phyloP scores from a whole-genome alignment of 2,797 vertebrate genomes.

The Mionectes olivaceus region DNA sequence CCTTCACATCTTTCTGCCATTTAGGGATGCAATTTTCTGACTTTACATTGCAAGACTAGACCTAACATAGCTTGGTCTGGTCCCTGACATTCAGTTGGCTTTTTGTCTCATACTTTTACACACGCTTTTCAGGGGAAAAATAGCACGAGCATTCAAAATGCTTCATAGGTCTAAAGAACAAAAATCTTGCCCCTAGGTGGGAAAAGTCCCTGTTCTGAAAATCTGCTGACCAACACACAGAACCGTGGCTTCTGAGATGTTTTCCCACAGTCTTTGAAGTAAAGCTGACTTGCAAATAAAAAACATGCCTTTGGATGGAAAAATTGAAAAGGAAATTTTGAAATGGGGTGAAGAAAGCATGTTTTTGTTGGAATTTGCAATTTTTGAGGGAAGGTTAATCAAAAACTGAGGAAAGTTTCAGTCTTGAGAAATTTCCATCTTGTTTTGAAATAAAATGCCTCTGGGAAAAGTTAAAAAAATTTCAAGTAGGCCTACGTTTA shows the following conservation, averaged over 20 bases:
- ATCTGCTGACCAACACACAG: background rate
- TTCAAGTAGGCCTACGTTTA: background rate
- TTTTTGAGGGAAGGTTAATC: background rate
- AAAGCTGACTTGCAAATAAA: background rate
- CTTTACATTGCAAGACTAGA: background rate
- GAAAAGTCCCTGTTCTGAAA: background rate
- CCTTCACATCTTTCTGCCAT: background rate
- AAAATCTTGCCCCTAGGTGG: background rate
- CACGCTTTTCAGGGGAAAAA: background rate
- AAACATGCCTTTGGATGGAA: background rate
- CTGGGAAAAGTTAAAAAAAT: background rate
- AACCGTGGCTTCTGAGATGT: fast-evolving
- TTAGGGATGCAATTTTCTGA: background rate
- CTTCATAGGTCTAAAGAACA: background rate
- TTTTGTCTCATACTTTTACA: background rate
- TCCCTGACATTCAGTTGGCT: background rate
- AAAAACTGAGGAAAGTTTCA: background rate
- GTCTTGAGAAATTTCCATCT: background rate
- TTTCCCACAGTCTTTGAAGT: background rate
- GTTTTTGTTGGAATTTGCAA: background rate
- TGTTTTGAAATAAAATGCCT: background rate
- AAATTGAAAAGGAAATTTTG: background rate
- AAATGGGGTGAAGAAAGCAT: background rate
- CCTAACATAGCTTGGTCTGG: background rate
- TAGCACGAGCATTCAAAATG: background rate